Conservation (phyloP, 2,797 vertebrate genomes). For the Arremon brunneinucha region DNA sequence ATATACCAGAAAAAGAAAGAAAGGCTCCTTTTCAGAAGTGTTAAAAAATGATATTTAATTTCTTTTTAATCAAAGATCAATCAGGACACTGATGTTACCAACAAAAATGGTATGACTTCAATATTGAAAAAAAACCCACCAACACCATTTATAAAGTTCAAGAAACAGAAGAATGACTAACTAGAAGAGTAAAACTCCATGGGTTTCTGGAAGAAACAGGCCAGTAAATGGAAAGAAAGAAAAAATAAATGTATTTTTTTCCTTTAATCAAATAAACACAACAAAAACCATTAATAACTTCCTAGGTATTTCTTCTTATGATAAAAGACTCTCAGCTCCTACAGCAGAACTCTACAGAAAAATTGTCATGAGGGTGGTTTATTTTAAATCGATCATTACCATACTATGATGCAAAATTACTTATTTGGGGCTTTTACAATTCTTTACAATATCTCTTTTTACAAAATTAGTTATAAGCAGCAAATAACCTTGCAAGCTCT, state of each 20-base stretch:
- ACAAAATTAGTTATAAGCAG: background rate
- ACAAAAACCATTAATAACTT: background rate
- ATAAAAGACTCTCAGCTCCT: background rate
- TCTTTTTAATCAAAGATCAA: background rate
- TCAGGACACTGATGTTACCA: background rate
- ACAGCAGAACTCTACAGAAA: background rate
- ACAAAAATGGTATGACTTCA: background rate
- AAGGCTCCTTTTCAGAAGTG: background rate
- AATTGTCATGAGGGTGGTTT: background rate
- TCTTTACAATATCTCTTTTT: background rate
- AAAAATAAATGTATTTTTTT: background rate
- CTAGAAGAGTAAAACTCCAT: background rate
- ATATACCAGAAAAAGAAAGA: background rate
- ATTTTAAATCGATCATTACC: background rate
- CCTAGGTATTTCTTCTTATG: background rate
- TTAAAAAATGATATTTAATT: background rate
- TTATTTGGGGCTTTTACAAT: background rate
- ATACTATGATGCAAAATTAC: background rate
- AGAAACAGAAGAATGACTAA: background rate
- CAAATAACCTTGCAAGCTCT: background rate
- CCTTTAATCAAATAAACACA: background rate
- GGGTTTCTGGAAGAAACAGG: background rate
- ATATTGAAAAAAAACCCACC: accelerated
- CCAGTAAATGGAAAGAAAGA: background rate
- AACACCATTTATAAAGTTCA: background rate